Base-by-base conservation (phyloP, 1,140 invertebrate genomes). In the Ridgeia piscesae region DNA sequence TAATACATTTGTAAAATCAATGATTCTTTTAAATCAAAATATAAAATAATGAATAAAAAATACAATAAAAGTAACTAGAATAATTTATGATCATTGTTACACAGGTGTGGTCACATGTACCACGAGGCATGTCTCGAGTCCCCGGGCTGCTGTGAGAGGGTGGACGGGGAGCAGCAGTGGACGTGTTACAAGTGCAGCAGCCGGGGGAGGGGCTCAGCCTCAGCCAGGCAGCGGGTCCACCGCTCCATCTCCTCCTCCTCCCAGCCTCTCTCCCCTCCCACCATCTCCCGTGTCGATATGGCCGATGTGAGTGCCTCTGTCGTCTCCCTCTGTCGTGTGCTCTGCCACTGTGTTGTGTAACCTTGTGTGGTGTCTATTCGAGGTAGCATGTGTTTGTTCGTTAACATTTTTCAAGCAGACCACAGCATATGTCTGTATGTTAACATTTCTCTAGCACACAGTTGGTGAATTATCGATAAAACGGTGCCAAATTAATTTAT, bases 51-150 rank as follows among this genome's bases (percentile, higher is more conserved):
- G n/a, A n/a, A n/a, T n/a, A n/a, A n/a, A n/a, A n/a, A n/a, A n/a
- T n/a, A n/a, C n/a, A n/a, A n/a, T n/a, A n/a, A n/a, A n/a, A n/a
- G n/a, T n/a, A n/a, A n/a, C n/a, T n/a, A n/a, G n/a, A n/a, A n/a
- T n/a, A n/a, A n/a, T n/a, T n/a, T n/a, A n/a, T 42, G 42, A 42
- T 42, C 11, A 11, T 42, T 42, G 11, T 11, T 42, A 42, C 33
- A 1, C 93, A 96, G 95, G 92, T 96, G 95, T 95, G 95, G 95
- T 21, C 95, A 96, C 89, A 94, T 94, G 90, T 96, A 95, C 92
- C 95, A 96, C 91, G 92, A 93, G n/a, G 89, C 93, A 9, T 96
- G 95, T 92, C 94, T 96, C 88, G 92, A 94, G n/a, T 94, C 94
- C 34, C 93, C 95, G 0, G 95, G 95, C 6, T 95, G 95, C 6